Evolutionary conservation across 2,113 vertebrate genomes (phyloP), one percentile per base, ranked within the genome.

Genomic region (Psilopogon haemacephalus): DNA sequence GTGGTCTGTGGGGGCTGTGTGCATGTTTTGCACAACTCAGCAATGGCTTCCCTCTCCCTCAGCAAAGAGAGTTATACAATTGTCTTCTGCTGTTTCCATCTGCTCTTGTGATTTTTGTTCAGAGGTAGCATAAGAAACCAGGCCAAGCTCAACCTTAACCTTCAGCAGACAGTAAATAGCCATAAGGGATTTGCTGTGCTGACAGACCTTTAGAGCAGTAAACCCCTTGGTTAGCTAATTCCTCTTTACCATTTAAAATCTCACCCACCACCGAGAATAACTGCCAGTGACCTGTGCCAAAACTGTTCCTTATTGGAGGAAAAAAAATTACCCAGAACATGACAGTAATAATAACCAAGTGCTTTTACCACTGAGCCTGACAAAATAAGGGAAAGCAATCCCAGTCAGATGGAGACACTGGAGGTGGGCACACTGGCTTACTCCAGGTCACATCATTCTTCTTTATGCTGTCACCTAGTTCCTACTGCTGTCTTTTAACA

Each of bases 171-270:
- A 87, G 46, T 73, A 86, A 95, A 93, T 69, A 91, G 80, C 55
- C 44, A 23, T 35, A 78, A 95, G 50, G 71, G 62, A 83, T 60
- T 68, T 83, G 46, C 74, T 90, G 58, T 37, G 54, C 62, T 71
- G 56, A 80, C 74, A 89, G 68, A 46, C 55, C 78, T 95, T 93
- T 69, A 86, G 59, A 94, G 93, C 52, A 89, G 65, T 76, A 91
- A 91, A 76, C 2, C 71, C 62, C 71, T 86, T 54, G 89, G 70
- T 89, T 83, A 90, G 56, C 71, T 93, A 92, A 94, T 95, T 96
- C 62, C 62, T 94, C 62, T 78, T 76, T 93, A 70, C 37, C 44
- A 63, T 76, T 91, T 90, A 90, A 93, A 95, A 94, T 83, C 78
- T 74, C 62, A 60, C 62, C 26, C 52, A 84, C 76, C 70, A 71